Evolutionary conservation across 2,113 vertebrate genomes (phyloP), one percentile per base, ranked within the genome.

Genomic region (Galbula dea): DNA sequence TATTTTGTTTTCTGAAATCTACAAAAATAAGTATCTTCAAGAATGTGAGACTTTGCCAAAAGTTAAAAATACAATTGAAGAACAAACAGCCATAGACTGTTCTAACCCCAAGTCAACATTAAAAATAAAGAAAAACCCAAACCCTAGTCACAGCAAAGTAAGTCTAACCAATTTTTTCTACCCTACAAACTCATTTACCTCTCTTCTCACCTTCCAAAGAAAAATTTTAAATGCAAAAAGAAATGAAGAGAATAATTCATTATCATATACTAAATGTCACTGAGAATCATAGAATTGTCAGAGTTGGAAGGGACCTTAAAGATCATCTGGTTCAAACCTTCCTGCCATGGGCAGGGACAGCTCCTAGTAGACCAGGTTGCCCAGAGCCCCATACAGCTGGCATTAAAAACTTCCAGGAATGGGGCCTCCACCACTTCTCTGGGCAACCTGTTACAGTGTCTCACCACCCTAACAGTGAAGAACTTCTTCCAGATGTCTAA

Each of bases 11-110:
- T 82, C 66, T 80, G 39, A 85, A 86, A 79, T 91, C 75, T 79
- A 51, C 59, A 59, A 92, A 95, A 83, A 85, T 51, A 89, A 93
- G 49, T 20, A 86, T 86, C 52, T 84, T 74, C 66, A 84, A 87
- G 19, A 54, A 10, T 9, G 29, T n/a, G 30, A 63, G 30, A 76
- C 46, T 83, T 69, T 41, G 43, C 66, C 87, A 92, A 39, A 93
- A 95, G 89, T 77, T 92, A 91, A 89, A 96, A 94, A 94, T 92
- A 85, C 16, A 89, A 69, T 32, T 86, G 81, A 85, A 93, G n/a
- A 81, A 92, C 57, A 63, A 92, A 58, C 45, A 89, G 63, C 30
- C 55, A 87, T 45, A 84, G n/a, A 76, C 30, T 92, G 37, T 79
- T 92, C 84, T 74, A 91, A 67, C 6, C 22, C 43, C 43, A 76